Conservation (phyloP, 2,797 vertebrate genomes). For the Tapirus indicus region DNA sequence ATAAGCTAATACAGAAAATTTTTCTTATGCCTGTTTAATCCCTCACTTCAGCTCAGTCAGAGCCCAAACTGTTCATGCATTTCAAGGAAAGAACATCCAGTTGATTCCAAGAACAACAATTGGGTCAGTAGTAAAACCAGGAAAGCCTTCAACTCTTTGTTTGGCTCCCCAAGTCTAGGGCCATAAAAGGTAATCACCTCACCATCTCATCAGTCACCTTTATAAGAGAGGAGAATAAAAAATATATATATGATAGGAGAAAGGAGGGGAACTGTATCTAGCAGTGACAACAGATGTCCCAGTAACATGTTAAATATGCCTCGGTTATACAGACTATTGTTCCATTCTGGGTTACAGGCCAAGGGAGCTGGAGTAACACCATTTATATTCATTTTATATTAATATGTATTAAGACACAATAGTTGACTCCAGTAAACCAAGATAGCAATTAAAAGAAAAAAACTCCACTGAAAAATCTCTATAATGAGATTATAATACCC, state of each 20-base stretch:
- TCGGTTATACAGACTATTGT: neutral
- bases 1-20: neutral
- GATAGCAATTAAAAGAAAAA: neutral
- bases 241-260: neutral
- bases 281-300: neutral
- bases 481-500: neutral
- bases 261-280: neutral
- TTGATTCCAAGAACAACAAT: slow-evolving; percentile 57
- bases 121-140: slow-evolving; percentile 41
- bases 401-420: neutral
- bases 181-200: neutral
- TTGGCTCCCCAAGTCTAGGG: neutral
- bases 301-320: neutral
- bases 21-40: neutral
- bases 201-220: neutral
- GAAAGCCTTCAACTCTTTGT: neutral
- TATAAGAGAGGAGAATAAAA: neutral
- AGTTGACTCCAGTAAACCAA: neutral
- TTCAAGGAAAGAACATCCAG: slow-evolving; percentile 33
- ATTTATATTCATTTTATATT: neutral
- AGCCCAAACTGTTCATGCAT: neutral
- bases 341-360: neutral
- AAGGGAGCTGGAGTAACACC: neutral
- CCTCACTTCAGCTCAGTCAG: neutral
- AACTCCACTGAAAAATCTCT: neutral